These are phyloP conservation scores for Amphiura filiformis DNA, from an alignment of 35 echinoderm and acorn worm species.

Conservation along the genomic window DNA sequence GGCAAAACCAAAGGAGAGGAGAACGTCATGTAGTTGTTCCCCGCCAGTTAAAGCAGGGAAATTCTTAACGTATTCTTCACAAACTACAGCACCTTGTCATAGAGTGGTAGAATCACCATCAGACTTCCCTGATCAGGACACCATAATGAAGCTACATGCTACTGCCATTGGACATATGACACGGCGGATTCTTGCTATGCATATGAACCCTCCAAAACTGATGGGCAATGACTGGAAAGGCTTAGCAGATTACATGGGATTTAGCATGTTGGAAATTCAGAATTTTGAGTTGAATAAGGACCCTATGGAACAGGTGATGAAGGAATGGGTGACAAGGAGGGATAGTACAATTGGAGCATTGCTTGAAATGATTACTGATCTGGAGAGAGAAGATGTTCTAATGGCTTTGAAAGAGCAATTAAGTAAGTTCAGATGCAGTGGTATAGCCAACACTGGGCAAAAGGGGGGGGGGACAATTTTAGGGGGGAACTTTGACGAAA, in stretches of 20 bases:
- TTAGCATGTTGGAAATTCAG: constrained; percentile 26
- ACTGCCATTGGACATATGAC: neutral
- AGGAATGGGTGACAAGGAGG: neutral
- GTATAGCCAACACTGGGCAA: neutral
- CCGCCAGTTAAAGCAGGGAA: too few species aligned
- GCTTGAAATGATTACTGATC: neutral
- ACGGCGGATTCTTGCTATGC: neutral
- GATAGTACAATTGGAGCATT: constrained; percentile 39
- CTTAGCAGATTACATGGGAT: constrained; percentile 39
- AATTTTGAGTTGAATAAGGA: constrained; percentile 32
- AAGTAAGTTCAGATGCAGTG: constrained; percentile 3
- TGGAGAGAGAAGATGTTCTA: constrained; percentile 47
- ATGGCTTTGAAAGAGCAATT: constrained; percentile 9
- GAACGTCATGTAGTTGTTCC: too few species aligned
- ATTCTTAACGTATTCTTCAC: neutral
- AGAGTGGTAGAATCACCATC: neutral
- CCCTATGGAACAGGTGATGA: constrained; percentile 17
- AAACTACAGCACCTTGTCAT: neutral
- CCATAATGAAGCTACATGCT: neutral
- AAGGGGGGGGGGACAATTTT: too few species aligned
- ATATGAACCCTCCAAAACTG: constrained; percentile 25
- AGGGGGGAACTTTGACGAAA: too few species aligned
- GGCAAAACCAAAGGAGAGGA: too few species aligned
- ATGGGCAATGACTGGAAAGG: constrained; percentile 22
- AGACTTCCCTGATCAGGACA: neutral